Conservation (phyloP, 2,797 vertebrate species). For the Uromys caudimaculatus region DNA sequence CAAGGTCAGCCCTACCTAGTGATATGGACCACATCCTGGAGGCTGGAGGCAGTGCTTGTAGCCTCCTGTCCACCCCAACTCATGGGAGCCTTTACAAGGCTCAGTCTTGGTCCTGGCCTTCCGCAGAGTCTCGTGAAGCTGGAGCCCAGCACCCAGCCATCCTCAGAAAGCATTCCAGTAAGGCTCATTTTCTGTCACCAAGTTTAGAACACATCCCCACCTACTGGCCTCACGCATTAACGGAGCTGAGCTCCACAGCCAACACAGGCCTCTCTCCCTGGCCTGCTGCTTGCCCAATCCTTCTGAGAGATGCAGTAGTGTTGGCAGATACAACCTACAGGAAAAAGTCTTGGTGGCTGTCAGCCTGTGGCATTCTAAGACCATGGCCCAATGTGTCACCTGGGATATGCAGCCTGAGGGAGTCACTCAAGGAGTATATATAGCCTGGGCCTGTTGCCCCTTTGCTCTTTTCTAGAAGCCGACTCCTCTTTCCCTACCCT, state of each 20-base stretch:
- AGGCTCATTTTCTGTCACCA: constrained; percentile 68
- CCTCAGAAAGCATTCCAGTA: constrained; percentile 61
- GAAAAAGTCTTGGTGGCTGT: not conserved
- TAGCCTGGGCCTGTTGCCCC: not conserved
- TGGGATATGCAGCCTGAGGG: not conserved
- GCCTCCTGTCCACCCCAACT: not conserved
- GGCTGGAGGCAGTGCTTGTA: not conserved
- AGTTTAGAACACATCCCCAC: constrained; percentile 86
- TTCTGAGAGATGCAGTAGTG: not conserved
- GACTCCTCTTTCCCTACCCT: not conserved
- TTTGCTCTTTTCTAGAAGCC: not conserved
- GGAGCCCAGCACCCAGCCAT: not conserved
- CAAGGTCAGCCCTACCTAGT: not conserved
- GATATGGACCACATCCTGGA: not conserved
- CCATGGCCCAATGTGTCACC: not conserved
- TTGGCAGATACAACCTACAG: not conserved
- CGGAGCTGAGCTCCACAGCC: constrained; percentile 25
- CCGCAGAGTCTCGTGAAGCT: not conserved
- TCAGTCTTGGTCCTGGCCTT: not conserved
- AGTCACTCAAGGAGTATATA: not conserved
- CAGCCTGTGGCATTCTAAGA: not conserved
- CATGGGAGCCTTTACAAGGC: not conserved
- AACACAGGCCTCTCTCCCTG: not conserved
- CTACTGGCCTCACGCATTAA: constrained; percentile 85
- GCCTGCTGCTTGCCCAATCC: not conserved